A percentile compares a stretch with the other conserved stretches of the same genome.
Evolutionary conservation across 2,888 invertebrate genomes (phyloP).

Genomic region (Lathronympha strigana): DNA sequence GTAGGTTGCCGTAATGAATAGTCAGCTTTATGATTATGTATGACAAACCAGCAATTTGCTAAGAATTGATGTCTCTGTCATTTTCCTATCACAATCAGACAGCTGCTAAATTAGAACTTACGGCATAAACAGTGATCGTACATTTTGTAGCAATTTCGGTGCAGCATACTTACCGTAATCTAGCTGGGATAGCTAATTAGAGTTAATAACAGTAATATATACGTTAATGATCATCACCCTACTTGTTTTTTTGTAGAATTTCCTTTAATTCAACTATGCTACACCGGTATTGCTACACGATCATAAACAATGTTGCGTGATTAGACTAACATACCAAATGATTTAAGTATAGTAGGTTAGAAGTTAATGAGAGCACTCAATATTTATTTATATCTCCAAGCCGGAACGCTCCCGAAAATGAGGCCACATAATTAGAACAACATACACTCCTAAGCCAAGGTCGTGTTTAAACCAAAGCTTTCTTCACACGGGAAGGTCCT

Average conservation of each 20-base stretch:
- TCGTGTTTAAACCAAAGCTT: constrained; percentile 37
- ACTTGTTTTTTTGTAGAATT: no score
- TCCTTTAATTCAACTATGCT: no score
- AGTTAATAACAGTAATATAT: background rate
- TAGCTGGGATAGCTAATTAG: no score
- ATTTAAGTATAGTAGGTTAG: background rate
- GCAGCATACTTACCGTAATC: no score
- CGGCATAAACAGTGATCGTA: background rate
- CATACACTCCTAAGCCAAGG: constrained; percentile 37
- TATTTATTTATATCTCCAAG: constrained; percentile 15
- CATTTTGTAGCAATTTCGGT: no score
- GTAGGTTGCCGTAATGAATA: constrained; percentile 32
- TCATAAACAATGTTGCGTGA: background rate
- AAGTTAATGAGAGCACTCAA: background rate
- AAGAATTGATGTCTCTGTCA: constrained; percentile 8
- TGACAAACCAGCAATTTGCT: background rate
- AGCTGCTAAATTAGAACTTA: background rate
- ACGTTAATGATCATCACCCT: no score
- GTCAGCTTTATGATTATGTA: constrained; percentile 9
- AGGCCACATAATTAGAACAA: constrained; percentile 32
- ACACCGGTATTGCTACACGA: no score
- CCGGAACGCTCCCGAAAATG: constrained; percentile 31
- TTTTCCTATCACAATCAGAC: background rate
- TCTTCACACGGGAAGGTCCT: constrained; percentile 68
- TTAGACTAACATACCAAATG: background rate